Evolutionary conservation across 2,113 vertebrate genomes (phyloP), one percentile per base, ranked within the genome.

Genomic region (Seriola dumerili): DNA sequence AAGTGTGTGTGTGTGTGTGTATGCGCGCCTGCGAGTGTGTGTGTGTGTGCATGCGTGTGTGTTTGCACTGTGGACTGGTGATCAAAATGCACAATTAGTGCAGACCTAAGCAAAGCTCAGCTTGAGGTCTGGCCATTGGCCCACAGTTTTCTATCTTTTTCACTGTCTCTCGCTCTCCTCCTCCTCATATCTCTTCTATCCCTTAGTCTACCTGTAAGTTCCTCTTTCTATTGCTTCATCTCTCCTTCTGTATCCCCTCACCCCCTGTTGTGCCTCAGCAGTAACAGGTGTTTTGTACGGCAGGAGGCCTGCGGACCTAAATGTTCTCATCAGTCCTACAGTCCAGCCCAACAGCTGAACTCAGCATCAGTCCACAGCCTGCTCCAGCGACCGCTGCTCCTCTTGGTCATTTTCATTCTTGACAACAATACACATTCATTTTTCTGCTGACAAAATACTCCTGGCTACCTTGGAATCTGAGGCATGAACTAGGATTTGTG

Each of bases 251-350:
- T 72, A 73, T 66, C 70, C 65, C 69, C 38, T 48, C 57, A 34
- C 68, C 48, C 44, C 83, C 75, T 10, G 50, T 84, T 69, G 77
- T 71, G 81, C 68, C 90, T 90, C 90, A 78, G 83, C 89, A 80
- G 85, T 90, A 91, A 91, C 91, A 93, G 93, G 92, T 93, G 92
- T 91, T 89, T 61, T 29, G 50, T 71, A 71, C 86, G 79, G 85
- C 78, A 32, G 92, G 92, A 86, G 85, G 88, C 70, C 90, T 34
- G 80, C 44, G 11, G 71, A 89, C 90, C 85, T 93, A 92, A 94
- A 90, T 90, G 90, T 88, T 91, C 83, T 91, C 89, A 92, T 92
- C 91, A 87, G 87, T 87, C 73, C 70, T 46, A 80, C 70, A 75
- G 85, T 89, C 81, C 86, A 90, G 83, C 58, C 61, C 66, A 80